These are phyloP conservation scores for Trogon melanurus DNA, from an alignment of 2,113 vertebrate species.

Conservation along the genomic window DNA sequence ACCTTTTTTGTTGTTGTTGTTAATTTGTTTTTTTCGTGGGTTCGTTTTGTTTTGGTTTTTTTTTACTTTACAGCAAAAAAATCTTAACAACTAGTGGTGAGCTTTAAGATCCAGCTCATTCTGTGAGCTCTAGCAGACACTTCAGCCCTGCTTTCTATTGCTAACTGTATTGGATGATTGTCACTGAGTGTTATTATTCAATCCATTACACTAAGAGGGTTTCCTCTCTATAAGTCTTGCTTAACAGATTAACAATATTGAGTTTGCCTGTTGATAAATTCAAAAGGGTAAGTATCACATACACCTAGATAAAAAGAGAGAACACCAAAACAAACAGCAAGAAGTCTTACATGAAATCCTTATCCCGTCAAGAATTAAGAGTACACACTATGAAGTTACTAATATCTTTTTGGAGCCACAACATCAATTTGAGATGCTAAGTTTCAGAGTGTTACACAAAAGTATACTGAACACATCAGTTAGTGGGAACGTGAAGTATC, in stretches of 20 bases:
- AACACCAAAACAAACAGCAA: background rate
- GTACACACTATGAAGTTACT: background rate
- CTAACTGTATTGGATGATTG: background rate
- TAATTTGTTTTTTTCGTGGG: background rate
- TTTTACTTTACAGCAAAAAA: background rate
- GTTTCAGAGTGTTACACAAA: background rate
- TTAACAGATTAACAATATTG: background rate
- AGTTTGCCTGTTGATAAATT: background rate
- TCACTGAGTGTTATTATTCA: background rate
- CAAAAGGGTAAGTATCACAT: background rate
- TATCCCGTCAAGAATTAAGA: background rate
- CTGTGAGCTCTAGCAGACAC: background rate
- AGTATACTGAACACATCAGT: background rate
- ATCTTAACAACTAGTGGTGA: background rate
- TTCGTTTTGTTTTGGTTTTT: background rate
- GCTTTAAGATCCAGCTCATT: conserved; percentile 5
- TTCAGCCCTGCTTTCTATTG: background rate
- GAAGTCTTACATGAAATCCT: background rate
- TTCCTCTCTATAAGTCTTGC: background rate
- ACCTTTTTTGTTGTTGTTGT: background rate
- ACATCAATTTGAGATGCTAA: background rate
- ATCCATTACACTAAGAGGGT: background rate
- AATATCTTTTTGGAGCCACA: background rate
- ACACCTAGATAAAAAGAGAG: background rate
- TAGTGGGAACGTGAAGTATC: background rate